A percentile compares a stretch with the other conserved stretches of the same genome.
phyloP scores from a whole-genome alignment of 23 tunicate species.

The Phallusia fumigata region DNA sequence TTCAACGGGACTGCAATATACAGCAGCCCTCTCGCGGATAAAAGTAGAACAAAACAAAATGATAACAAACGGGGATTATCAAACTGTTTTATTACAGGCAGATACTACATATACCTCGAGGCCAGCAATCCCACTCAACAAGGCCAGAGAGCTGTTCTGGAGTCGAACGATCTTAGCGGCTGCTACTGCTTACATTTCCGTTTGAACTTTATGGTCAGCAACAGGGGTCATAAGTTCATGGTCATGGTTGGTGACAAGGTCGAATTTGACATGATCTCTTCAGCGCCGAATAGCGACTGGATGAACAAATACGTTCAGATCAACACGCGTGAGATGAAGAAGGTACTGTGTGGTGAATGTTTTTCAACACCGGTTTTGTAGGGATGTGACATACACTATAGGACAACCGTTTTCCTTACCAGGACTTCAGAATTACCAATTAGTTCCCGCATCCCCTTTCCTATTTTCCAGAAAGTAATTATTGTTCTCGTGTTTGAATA shows the following conservation, averaged over 20 bases:
- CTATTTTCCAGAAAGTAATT: too few species aligned
- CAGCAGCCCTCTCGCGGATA: too few species aligned
- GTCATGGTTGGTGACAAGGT: neutral
- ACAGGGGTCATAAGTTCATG: neutral
- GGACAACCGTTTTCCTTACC: too few species aligned
- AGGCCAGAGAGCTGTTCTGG: slow-evolving; percentile 34
- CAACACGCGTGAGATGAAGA: neutral
- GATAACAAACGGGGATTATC: too few species aligned
- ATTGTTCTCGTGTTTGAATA: too few species aligned
- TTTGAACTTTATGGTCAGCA: neutral
- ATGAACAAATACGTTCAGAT: slow-evolving; percentile 5
- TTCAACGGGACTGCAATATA: too few species aligned
- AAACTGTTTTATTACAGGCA: slow-evolving; percentile 12
- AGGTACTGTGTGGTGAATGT: neutral
- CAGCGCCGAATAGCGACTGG: slow-evolving; percentile 10
- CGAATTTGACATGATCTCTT: slow-evolving; percentile 11
- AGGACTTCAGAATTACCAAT: too few species aligned
- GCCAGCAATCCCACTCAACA: slow-evolving; percentile 46
- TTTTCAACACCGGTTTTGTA: too few species aligned
- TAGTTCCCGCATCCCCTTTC: too few species aligned
- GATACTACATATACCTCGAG: slow-evolving; percentile 52
- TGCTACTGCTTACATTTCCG: slow-evolving; percentile 42
- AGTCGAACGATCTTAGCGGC: slow-evolving; percentile 11
- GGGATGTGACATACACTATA: too few species aligned
- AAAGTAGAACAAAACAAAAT: too few species aligned